phyloP scores from a whole-genome alignment of 2,888 invertebrate species.

The Drosophila acutilabella region DNA sequence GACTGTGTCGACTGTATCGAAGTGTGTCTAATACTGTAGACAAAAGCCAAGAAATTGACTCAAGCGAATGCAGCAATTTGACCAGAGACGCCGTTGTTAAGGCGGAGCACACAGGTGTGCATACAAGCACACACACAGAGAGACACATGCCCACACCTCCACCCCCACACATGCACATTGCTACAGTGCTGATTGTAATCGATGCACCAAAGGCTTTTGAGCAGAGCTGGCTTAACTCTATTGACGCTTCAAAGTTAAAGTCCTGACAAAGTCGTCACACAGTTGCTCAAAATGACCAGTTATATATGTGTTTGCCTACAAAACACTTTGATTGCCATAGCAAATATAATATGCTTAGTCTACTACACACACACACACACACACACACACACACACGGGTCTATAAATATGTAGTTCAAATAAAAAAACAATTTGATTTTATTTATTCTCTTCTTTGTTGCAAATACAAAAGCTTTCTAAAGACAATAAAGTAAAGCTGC shows the following conservation, averaged over 20 bases:
- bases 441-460: neutral
- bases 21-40: too few species aligned
- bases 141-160: too few species aligned
- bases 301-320: neutral
- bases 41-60: too few species aligned
- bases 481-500: neutral
- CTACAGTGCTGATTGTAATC: conserved; percentile 5
- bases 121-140: too few species aligned
- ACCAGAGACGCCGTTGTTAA: neutral
- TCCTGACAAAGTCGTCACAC: neutral
- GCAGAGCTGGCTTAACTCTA: too few species aligned
- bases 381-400: too few species aligned
- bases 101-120: too few species aligned
- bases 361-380: too few species aligned
- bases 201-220: neutral
- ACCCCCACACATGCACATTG: neutral
- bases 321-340: neutral
- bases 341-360: neutral
- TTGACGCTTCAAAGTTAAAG: too few species aligned
- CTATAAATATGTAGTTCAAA: too few species aligned
- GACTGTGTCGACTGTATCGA: too few species aligned
- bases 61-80: neutral
- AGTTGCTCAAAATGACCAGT: neutral
- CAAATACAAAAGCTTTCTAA: neutral
- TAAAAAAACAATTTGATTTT: too few species aligned